A percentile compares a stretch with the other conserved stretches of the same genome.
Evolutionary conservation across 2,888 invertebrate species (phyloP).

Genomic region (Blastobasis lacticolella): DNA sequence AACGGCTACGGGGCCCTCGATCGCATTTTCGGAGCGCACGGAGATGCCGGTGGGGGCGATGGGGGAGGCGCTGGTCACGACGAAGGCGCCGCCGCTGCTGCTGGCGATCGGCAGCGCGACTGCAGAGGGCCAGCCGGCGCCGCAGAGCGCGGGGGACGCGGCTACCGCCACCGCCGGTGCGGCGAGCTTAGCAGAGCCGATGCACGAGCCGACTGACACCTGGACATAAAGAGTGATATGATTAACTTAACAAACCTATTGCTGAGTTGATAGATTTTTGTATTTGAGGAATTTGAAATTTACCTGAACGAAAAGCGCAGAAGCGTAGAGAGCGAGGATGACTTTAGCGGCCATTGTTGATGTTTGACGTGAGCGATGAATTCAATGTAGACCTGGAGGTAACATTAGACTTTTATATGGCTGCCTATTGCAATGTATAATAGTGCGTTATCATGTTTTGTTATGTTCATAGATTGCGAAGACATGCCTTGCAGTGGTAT

Average conservation of each 20-base stretch:
- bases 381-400: no score
- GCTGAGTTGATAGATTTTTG: no score
- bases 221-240: no score
- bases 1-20: slow-evolving; percentile 29
- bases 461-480: no score
- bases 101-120: neutral
- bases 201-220: neutral
- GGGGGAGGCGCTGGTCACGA: neutral
- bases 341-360: slow-evolving; percentile 19
- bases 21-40: slow-evolving; percentile 28
- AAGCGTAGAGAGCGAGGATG: slow-evolving; percentile 17
- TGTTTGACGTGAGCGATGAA: no score
- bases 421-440: no score
- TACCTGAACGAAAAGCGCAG: slow-evolving; percentile 21
- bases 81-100: slow-evolving; percentile 2
- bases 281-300: neutral
- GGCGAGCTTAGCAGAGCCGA: neutral
- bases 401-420: no score
- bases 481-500: no score
- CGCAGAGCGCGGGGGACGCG: neutral
- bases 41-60: slow-evolving; percentile 9
- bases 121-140: neutral
- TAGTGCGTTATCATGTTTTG: no score
- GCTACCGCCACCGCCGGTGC: neutral
- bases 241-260: no score